These are phyloP conservation scores for Prunella fulvescens DNA, from an alignment of 2,113 vertebrate genomes.

Conservation along the genomic window DNA sequence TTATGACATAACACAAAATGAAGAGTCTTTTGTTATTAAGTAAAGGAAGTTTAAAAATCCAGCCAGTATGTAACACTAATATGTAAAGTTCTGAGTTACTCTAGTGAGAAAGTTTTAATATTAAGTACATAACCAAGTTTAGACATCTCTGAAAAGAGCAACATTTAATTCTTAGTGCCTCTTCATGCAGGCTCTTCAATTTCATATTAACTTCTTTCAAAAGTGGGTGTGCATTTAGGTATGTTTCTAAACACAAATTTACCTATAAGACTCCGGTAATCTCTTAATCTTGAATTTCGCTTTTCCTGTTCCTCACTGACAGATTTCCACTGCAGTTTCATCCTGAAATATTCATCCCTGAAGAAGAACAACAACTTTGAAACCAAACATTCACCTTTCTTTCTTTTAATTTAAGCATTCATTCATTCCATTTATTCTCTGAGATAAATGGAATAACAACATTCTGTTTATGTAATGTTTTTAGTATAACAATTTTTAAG, in stretches of 20 bases:
- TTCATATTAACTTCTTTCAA: not conserved
- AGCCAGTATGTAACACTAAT: not conserved
- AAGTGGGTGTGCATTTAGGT: not conserved
- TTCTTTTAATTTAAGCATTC: not conserved
- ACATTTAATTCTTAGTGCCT: not conserved
- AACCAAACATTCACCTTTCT: not conserved
- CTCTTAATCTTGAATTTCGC: slow-evolving; percentile 90
- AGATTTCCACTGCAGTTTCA: slow-evolving; percentile 98
- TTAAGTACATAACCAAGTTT: not conserved
- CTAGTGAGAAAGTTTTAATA: not conserved
- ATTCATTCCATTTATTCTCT: not conserved
- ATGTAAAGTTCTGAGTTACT: not conserved
- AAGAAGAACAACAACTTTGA: slow-evolving; percentile 24
- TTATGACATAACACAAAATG: not conserved
- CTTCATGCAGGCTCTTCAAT: not conserved
- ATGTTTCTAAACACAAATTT: slow-evolving; percentile 24
- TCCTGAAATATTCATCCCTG: slow-evolving; percentile 96
- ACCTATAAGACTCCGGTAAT: slow-evolving; percentile 96
- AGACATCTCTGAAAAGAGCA: not conserved
- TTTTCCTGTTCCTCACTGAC: slow-evolving; percentile 94
- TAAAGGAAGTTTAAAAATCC: not conserved
- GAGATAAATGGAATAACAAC: not conserved
- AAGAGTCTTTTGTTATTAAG: not conserved
- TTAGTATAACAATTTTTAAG: not conserved
- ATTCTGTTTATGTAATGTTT: not conserved